Conservation (phyloP, 2,888 invertebrate genomes). For the Carterocephalus palaemon region DNA sequence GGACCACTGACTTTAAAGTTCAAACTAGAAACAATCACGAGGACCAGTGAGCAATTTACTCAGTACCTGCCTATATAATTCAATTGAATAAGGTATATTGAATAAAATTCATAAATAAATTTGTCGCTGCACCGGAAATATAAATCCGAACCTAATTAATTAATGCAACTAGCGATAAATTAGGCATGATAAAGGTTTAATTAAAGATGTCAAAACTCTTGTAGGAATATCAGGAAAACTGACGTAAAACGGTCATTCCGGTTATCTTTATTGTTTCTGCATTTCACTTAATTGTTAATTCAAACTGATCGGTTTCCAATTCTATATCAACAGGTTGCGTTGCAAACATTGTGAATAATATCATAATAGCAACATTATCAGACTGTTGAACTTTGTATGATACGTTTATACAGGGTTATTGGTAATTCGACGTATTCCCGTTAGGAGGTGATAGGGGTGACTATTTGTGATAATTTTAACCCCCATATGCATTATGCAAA, state of each 20-base stretch:
- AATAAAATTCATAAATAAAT: no score
- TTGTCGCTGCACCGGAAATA: slow-evolving; percentile 19
- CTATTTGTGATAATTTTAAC: no score
- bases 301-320: slow-evolving; percentile 4
- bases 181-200: background rate
- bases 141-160: slow-evolving; percentile 2
- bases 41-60: no score
- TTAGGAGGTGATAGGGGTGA: no score
- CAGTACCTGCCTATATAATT: no score
- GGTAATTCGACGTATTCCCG: no score
- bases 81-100: no score
- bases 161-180: background rate
- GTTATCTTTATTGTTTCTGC: slow-evolving; percentile 3
- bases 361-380: slow-evolving; percentile 33
- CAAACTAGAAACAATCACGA: no score
- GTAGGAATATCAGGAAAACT: slow-evolving; percentile 5
- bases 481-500: no score
- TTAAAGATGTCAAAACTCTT: background rate
- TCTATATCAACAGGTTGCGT: slow-evolving; percentile 16
- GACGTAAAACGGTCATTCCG: slow-evolving; percentile 6
- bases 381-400: slow-evolving; percentile 37
- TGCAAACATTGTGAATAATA: slow-evolving; percentile 26
- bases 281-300: slow-evolving; percentile 1
- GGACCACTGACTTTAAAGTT: no score
- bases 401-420: slow-evolving; percentile 7